Evolutionary conservation across 2,797 vertebrate species (phyloP), one percentile per base, ranked within the genome.

Genomic region (Gymnodraco acuticeps): DNA sequence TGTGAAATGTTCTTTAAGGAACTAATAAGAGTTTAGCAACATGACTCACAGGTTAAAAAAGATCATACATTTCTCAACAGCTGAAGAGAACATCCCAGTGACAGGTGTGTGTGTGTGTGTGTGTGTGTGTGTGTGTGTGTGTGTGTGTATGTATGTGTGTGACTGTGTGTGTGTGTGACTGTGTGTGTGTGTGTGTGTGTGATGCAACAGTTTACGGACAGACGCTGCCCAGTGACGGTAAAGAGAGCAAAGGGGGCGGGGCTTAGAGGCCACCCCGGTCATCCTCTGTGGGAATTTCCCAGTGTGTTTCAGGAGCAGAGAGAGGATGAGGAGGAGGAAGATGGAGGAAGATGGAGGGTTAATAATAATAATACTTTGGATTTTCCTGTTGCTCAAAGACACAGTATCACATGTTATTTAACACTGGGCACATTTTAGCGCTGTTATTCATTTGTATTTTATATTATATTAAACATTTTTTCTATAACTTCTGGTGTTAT

Each of bases 161-260:
- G 94, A 93, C n/a, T 85, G 33, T 33, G 33, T 33, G 33, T 6
- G 33, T 33, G 33, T 33, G 33, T 20, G 20, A 20, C 20, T 33
- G 33, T 48, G 75, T 46, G 68, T 64, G 46, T 51, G 61, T 58
- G 23, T 61, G 68, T 72, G 60, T 87, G 63, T 84, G 58, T 96
- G 94, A 93, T 92, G 94, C 92, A 95, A 95, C 41, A 86, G 60
- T 88, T 95, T 95, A 94, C 93, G 74, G 93, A 94, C 91, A 94
- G 88, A 82, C 90, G 87, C 92, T 85, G 89, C 92, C 89, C 90
- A 89, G 77, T 95, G 94, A 93, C 94, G 91, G 95, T 95, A 95
- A 96, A 90, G 86, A 79, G 78, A 33, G 75, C 87, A 91, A 80
- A 89, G 77, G 72, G 77, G 94, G 93, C 60, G 27, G 93, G 90